A percentile compares a stretch with the other conserved stretches of the same genome.
These are phyloP conservation scores for Drosophila hydei DNA, from an alignment of 1,140 invertebrate species.

Conservation along the genomic window DNA sequence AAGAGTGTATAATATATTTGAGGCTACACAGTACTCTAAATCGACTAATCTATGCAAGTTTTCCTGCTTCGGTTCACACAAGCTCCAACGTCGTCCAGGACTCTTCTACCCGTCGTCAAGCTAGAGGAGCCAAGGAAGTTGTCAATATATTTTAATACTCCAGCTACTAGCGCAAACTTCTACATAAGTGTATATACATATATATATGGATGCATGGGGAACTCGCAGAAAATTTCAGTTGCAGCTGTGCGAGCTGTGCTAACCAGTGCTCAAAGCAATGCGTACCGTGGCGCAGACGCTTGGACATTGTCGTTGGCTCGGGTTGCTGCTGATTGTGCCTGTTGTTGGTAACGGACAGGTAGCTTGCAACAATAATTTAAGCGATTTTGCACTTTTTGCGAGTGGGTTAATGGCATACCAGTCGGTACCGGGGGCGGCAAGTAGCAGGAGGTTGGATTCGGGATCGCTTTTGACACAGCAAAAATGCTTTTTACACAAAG, in stretches of 20 bases:
- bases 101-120: too few relatives aligned
- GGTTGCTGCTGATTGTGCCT: slow-evolving; percentile 24
- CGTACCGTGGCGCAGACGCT: slow-evolving; percentile 57
- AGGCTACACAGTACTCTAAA: not conserved
- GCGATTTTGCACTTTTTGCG: slow-evolving; percentile 71
- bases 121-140: not conserved
- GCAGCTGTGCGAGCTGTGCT: slow-evolving; percentile 68
- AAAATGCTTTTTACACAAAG: slow-evolving; percentile 60
- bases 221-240: slow-evolving; percentile 57
- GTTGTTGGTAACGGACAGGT: slow-evolving; percentile 31
- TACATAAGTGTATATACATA: not conserved
- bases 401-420: slow-evolving; percentile 66
- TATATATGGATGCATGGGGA: too few relatives aligned
- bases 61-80: not conserved
- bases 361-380: slow-evolving; percentile 75
- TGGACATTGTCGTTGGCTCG: slow-evolving; percentile 17
- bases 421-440: not conserved
- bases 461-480: slow-evolving; percentile 55
- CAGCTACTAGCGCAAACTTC: not conserved
- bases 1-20: too few relatives aligned
- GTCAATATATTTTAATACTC: slow-evolving; percentile 14
- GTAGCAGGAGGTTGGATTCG: slow-evolving; percentile 8
- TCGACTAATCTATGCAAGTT: not conserved
- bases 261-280: slow-evolving; percentile 70
- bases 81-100: too few relatives aligned